Evolutionary conservation across 1,140 invertebrate species (phyloP).

Genomic region (Cyrtorhinus lividipennis): DNA sequence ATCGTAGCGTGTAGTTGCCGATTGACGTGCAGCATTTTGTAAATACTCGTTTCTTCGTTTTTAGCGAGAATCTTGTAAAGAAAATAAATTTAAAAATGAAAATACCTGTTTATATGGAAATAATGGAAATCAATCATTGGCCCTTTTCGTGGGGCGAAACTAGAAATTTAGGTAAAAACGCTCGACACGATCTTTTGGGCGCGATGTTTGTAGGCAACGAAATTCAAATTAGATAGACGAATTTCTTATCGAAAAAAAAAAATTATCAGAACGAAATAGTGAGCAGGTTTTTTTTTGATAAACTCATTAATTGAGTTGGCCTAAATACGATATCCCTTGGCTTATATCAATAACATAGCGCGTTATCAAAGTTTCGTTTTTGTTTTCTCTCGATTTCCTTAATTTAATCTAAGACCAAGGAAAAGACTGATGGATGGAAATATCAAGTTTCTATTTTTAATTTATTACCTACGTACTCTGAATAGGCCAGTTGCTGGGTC

Average conservation of each 20-base stretch:
- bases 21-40: neutral
- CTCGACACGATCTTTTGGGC: neutral
- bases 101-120: too few relatives aligned
- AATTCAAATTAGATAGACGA: neutral
- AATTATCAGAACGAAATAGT: neutral
- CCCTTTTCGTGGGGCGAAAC: neutral
- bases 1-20: neutral
- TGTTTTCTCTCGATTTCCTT: too few relatives aligned
- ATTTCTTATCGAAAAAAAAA: neutral
- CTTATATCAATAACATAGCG: neutral
- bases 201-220: neutral
- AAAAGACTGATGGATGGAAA: conserved; percentile 8
- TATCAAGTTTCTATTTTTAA: conserved; percentile 9
- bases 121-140: neutral
- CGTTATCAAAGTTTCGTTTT: neutral
- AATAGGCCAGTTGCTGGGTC: too few relatives aligned
- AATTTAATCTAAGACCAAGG: conserved; percentile 6
- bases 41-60: neutral
- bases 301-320: neutral
- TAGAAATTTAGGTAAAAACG: neutral
- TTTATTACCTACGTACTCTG: conserved; percentile 4
- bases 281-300: too few relatives aligned
- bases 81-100: neutral
- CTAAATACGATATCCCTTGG: neutral
- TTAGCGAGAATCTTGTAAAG: neutral